Evolutionary conservation across 2,113 vertebrate genomes (phyloP), one percentile per base, ranked within the genome.

Genomic region (Elachura formosa): DNA sequence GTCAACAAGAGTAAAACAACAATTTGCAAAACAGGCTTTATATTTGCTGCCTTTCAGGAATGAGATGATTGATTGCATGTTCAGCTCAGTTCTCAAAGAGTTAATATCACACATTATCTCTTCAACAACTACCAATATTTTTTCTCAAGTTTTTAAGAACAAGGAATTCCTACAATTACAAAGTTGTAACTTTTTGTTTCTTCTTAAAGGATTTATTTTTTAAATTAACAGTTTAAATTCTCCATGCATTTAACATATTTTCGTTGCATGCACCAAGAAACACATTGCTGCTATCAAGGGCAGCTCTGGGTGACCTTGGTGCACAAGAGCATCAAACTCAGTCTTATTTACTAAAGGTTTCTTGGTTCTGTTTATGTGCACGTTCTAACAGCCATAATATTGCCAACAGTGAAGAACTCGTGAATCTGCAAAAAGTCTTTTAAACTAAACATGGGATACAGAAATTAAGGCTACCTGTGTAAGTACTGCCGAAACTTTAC

Each of bases 401-500:
- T 41, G 59, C 59, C 33, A 26, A 14, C 12, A 73, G n/a, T 1
- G 25, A 69, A 38, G 29, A 58, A 73, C 16, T 76, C 69, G 62
- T 4, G 11, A 61, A 43, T 34, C 58, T 48, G 64, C 25, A 61
- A 7, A 10, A 79, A 77, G 40, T 13, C 36, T 19, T 66, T 66
- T 48, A 5, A 1, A 45, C 33, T 45, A 41, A 72, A 34, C 20
- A 12, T 1, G n/a, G 40, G 56, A 41, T 11, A 14, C 2, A 14
- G 66, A 0, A 4, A 75, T 23, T 21, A 58, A 41, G 16, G 22
- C 21, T 68, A 73, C 11, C 3, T 7, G 45, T 0, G 0, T 6
- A 46, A 62, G 26, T 28, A 16, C 48, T 31, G 36, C 36, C 12
- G 6, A 66, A 79, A 73, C 21, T 41, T 73, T 6, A 56, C 14